A percentile compares a stretch with the other conserved stretches of the same genome.
Evolutionary conservation across 2,113 vertebrate species (phyloP).

Genomic region (Enhydra lutris): DNA sequence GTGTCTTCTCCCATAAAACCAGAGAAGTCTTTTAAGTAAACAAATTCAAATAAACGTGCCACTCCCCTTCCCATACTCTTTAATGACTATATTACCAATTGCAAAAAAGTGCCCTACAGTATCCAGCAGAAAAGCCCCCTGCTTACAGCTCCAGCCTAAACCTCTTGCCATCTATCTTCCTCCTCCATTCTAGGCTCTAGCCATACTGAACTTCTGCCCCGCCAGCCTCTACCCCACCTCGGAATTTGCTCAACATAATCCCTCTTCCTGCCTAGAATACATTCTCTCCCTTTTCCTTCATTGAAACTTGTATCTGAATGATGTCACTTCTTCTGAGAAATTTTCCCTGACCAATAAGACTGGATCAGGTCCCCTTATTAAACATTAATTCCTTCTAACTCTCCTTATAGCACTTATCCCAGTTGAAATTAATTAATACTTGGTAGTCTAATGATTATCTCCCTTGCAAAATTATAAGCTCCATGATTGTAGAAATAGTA

Average conservation of each 20-base stretch:
- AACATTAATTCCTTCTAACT: background rate
- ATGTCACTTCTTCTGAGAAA: background rate
- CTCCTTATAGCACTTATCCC: background rate
- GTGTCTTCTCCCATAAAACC: background rate
- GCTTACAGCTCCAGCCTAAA: background rate
- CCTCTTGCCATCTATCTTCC: background rate
- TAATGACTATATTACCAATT: background rate
- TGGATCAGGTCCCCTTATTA: background rate
- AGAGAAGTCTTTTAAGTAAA: background rate
- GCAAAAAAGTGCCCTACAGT: no score
- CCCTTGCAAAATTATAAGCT: background rate
- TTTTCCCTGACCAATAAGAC: background rate
- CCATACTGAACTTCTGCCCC: background rate
- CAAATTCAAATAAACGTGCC: background rate
- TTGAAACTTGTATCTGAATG: background rate
- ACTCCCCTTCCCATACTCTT: background rate
- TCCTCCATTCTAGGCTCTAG: background rate
- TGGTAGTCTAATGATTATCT: background rate
- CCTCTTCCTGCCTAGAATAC: background rate
- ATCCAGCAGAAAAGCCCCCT: background rate
- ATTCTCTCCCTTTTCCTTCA: background rate
- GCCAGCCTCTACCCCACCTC: background rate
- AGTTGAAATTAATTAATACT: background rate
- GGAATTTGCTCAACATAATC: background rate
- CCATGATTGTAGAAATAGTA: background rate